These are phyloP conservation scores for Cosmopolites sordidus DNA, from an alignment of 2,888 invertebrate genomes.

Conservation along the genomic window DNA sequence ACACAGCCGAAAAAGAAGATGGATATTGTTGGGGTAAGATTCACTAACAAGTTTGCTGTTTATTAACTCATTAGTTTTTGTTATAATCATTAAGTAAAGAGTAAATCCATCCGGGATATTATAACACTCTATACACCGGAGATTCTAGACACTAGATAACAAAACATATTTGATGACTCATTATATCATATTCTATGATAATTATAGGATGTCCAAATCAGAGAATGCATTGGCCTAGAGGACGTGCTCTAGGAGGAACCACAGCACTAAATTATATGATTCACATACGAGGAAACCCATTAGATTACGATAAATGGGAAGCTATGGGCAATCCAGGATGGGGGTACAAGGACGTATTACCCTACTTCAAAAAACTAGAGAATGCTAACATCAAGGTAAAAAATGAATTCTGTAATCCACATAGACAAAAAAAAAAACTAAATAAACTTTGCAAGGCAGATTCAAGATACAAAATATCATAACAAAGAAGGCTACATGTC, in stretches of 20 bases:
- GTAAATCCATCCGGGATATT: too few species aligned
- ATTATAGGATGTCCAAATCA: slow-evolving; percentile 43
- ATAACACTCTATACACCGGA: too few species aligned
- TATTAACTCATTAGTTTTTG: too few species aligned
- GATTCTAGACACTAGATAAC: too few species aligned
- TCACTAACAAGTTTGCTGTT: too few species aligned
- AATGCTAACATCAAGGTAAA: slow-evolving; percentile 39
- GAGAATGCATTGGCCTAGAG: slow-evolving; percentile 51
- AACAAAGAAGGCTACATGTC: slow-evolving; percentile 45
- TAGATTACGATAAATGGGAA: slow-evolving; percentile 69
- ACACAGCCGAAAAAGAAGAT: slow-evolving; percentile 55
- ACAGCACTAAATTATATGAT: slow-evolving; percentile 51
- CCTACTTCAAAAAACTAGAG: slow-evolving; percentile 46
- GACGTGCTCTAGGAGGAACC: slow-evolving; percentile 56
- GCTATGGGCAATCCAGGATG: slow-evolving; percentile 55
- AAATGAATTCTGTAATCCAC: too few species aligned
- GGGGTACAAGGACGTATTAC: slow-evolving; percentile 50
- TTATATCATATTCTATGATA: too few species aligned
- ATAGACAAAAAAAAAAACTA: too few species aligned
- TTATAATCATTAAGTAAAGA: too few species aligned
- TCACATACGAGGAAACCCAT: slow-evolving; percentile 57
- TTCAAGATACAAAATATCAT: slow-evolving; percentile 42
- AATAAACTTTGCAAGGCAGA: too few species aligned
- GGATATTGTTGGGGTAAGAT: slow-evolving; percentile 25
- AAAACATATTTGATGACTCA: too few species aligned